Conservation (phyloP, 2,113 vertebrate species). For the Pseudopipra pipra region DNA sequence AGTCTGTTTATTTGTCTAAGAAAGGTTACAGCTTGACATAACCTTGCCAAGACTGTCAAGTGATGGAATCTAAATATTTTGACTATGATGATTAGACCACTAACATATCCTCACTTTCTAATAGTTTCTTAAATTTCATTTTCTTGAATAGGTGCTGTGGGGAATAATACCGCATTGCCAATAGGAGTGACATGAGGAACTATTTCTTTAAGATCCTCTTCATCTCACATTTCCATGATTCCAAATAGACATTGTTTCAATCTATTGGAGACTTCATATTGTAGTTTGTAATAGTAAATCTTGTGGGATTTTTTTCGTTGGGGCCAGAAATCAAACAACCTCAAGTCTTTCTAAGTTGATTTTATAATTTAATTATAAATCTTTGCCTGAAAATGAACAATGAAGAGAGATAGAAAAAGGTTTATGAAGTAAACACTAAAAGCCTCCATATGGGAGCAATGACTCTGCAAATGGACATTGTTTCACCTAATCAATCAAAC, state of each 20-base stretch:
- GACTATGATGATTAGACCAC: not conserved
- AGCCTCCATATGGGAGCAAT: not conserved
- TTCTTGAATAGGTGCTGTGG: not conserved
- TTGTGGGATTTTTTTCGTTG: not conserved
- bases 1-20: not conserved
- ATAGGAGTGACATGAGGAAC: not conserved
- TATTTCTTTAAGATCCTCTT: not conserved
- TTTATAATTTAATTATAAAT: not conserved
- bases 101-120: not conserved
- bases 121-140: constrained; percentile 26
- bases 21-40: not conserved
- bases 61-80: constrained; percentile 30
- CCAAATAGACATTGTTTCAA: not conserved
- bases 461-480: not conserved
- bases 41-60: not conserved
- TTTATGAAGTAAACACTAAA: not conserved
- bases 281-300: not conserved
- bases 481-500: not conserved
- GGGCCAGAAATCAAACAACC: not conserved
- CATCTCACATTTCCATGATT: not conserved
- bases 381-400: not conserved
- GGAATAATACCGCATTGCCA: not conserved
- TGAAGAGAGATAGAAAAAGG: not conserved
- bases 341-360: not conserved
- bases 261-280: not conserved